Evolutionary conservation across 2,888 invertebrate genomes (phyloP), one percentile per base, ranked within the genome.

Genomic region (Osedax fenrisi): DNA sequence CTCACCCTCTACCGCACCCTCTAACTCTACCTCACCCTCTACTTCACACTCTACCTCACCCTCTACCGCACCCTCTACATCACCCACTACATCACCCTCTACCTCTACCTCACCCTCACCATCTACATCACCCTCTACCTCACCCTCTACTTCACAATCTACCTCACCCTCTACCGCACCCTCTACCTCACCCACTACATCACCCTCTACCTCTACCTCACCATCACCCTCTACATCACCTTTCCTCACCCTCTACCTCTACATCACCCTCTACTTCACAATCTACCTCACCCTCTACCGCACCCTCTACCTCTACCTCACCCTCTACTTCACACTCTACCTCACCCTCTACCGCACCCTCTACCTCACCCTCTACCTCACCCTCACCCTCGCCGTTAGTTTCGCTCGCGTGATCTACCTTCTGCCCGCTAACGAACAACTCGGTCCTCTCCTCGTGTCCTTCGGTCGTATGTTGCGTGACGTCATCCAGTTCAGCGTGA

Each of bases 381-480:
- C 21, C 0, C 3, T n/a, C 22, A 3, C 68, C 13, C 2, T 17
- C 13, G 13, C 66, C 13, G n/a, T n/a, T 56, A 68, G 80, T 75
- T 79, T 82, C 66, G 78, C 79, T 5, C 78, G 82, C 13, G 80
- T 82, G 66, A 80, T 81, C 13, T 81, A 81, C 76, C 79, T 81
- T 59, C 80, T 82, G 79, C 82, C 82, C 1, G 81, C 81, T 75
- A 82, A 82, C 74, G 82, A 82, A 75, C 80, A 82, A 41, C 78
- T 82, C 25, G 82, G 82, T 27, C 81, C 82, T 3, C 80, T 82
- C 77, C 77, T 82, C 26, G 81, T 82, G 13, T 81, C 80, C 23
- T 81, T 82, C 77, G 79, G 80, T n/a, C 77, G 81, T 13, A 81
- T 81, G 75, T 76, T 81, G 56, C 77, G 77, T 22, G 81, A 82